A percentile compares a stretch with the other conserved stretches of the same genome.
phyloP scores from a whole-genome alignment of 2,888 invertebrate genomes.

The Zelleria hepariella region DNA sequence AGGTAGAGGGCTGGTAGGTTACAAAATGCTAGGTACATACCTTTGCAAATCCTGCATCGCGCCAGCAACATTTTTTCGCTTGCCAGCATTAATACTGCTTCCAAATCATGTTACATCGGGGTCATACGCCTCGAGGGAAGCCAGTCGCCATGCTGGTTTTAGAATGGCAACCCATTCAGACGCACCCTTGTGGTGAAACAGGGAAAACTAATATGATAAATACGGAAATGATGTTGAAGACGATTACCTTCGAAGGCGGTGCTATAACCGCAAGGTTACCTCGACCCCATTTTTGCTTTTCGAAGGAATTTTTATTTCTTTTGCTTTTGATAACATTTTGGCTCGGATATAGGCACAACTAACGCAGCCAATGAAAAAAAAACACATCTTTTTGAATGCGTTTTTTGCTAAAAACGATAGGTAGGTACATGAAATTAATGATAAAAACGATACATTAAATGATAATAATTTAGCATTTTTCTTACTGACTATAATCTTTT shows the following conservation, averaged over 20 bases:
- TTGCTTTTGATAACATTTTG: too few species aligned
- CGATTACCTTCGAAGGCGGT: neutral
- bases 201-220: neutral
- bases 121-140: neutral
- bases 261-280: neutral
- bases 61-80: neutral
- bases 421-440: too few species aligned
- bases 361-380: too few species aligned
- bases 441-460: too few species aligned
- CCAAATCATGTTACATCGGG: neutral
- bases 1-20: too few species aligned
- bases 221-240: neutral
- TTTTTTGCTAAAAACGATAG: too few species aligned
- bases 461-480: too few species aligned
- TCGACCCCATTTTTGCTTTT: neutral
- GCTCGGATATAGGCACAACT: too few species aligned
- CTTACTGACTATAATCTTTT: too few species aligned
- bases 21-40: neutral
- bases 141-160: slow-evolving; percentile 1
- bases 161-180: neutral
- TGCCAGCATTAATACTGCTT: neutral
- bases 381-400: too few species aligned
- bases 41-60: neutral
- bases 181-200: neutral
- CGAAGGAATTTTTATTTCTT: neutral